Conservation (phyloP, 2,797 vertebrate genomes). For the Takifugu ocellatus region DNA sequence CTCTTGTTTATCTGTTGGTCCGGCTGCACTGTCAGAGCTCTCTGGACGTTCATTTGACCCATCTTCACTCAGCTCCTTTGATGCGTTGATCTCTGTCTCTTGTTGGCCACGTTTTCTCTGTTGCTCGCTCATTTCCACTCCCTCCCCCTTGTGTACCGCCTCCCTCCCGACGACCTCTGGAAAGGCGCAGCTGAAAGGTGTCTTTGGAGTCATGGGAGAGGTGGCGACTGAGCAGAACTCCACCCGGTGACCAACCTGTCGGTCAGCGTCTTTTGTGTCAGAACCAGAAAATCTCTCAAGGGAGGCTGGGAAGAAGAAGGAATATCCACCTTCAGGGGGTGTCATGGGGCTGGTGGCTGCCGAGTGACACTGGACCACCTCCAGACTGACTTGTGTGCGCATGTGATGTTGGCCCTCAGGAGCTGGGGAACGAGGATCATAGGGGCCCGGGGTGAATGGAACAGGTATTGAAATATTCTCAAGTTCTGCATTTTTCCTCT, state of each 20-base stretch:
- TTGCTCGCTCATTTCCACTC: conserved; percentile 9
- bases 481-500: neutral
- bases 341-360: conserved; percentile 91
- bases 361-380: conserved; percentile 76
- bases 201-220: conserved; percentile 79
- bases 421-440: conserved; percentile 52
- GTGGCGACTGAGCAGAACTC: conserved; percentile 87
- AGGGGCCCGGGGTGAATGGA: conserved; percentile 32
- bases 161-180: conserved; percentile 41
- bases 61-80: conserved; percentile 23
- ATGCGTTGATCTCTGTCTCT: conserved; percentile 11
- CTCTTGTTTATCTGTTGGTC: conserved; percentile 8
- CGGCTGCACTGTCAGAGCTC: conserved; percentile 10
- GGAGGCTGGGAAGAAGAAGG: conserved; percentile 75
- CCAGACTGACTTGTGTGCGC: conserved; percentile 83
- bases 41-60: conserved; percentile 13
- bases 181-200: conserved; percentile 53
- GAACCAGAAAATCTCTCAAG: conserved; percentile 44
- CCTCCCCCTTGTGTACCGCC: conserved; percentile 8
- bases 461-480: conserved; percentile 31
- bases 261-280: conserved; percentile 76
- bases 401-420: conserved; percentile 73
- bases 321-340: conserved; percentile 73
- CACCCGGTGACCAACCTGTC: conserved; percentile 81
- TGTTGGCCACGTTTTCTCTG: conserved; percentile 9